phyloP scores from a whole-genome alignment of 2,888 invertebrate genomes.

The Urechis unicinctus region DNA sequence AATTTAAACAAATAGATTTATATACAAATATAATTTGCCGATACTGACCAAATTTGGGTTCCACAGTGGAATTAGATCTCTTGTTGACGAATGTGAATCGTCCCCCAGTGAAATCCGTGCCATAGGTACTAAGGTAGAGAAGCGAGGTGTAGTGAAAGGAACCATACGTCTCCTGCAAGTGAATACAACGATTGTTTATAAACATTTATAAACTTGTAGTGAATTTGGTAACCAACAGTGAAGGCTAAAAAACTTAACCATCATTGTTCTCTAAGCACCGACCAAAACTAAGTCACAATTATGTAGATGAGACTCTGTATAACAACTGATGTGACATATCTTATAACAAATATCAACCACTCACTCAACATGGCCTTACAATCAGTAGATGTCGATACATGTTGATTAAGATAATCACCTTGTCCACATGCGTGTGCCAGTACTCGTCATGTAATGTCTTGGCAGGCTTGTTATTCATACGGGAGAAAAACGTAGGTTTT shows the following conservation, averaged over 20 bases:
- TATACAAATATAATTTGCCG: not conserved
- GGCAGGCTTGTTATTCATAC: slow-evolving; percentile 65
- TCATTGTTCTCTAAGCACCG: too few species aligned
- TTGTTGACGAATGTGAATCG: slow-evolving; percentile 72
- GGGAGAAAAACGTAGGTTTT: slow-evolving; percentile 82
- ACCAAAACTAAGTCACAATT: too few species aligned
- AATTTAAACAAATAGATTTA: not conserved
- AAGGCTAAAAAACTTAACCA: too few species aligned
- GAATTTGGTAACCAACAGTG: too few species aligned
- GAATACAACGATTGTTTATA: not conserved
- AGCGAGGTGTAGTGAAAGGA: slow-evolving; percentile 82
- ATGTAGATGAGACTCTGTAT: too few species aligned
- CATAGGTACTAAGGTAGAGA: slow-evolving; percentile 71
- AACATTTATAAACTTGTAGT: too few species aligned
- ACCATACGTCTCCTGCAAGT: slow-evolving; percentile 70
- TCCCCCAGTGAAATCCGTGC: slow-evolving; percentile 73
- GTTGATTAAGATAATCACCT: too few species aligned
- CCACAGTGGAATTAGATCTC: slow-evolving; percentile 61
- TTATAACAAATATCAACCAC: too few species aligned
- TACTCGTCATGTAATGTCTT: slow-evolving; percentile 78
- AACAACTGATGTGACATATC: too few species aligned
- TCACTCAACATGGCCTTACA: too few species aligned
- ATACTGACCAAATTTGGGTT: slow-evolving; percentile 62
- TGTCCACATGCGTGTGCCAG: slow-evolving; percentile 84
- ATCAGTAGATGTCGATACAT: too few species aligned